Conservation (phyloP, 2,888 invertebrate species). For the Ischnus inquisitorius region DNA sequence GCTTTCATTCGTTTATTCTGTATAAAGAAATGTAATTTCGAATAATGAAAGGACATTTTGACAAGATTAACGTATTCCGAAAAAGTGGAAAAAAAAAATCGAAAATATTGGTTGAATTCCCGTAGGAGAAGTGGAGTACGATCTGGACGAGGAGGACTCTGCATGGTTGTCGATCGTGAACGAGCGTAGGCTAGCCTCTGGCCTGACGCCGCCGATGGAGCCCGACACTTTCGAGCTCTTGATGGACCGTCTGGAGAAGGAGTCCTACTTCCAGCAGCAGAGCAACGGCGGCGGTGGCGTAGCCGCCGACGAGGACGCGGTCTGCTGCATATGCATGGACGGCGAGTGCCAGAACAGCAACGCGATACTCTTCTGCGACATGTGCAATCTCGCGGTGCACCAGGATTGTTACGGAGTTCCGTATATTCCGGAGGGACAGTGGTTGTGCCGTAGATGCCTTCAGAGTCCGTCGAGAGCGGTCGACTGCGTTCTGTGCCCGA, state of each 20-base stretch:
- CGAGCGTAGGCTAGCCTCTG: conserved; percentile 91
- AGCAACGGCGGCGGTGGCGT: conserved; percentile 89
- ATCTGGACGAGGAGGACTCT: conserved; percentile 99
- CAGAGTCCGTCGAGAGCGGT: conserved; percentile 98
- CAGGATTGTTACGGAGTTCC: conserved; percentile 99
- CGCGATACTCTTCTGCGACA: conserved; percentile 99
- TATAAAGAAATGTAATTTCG: too few species aligned
- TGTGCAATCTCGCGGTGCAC: conserved; percentile 99
- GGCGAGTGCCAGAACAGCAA: conserved; percentile 99
- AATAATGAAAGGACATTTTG: too few species aligned
- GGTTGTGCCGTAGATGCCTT: conserved; percentile 98
- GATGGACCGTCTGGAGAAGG: conserved; percentile 99
- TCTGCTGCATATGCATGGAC: conserved; percentile 99
- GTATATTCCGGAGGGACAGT: conserved; percentile 98
- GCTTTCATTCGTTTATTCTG: too few species aligned
- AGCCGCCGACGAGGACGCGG: conserved; percentile 98
- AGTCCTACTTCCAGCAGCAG: conserved; percentile 96
- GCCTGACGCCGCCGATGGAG: conserved; percentile 90
- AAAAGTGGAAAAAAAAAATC: too few species aligned
- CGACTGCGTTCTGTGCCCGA: conserved; percentile 99
- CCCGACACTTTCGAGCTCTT: conserved; percentile 97
- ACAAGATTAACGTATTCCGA: too few species aligned
- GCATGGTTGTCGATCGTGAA: conserved; percentile 97
- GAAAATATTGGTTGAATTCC: conserved; percentile 12
- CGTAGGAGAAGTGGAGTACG: conserved; percentile 92